phyloP scores from a whole-genome alignment of 1,140 invertebrate genomes.

The Antheraea pernyi region DNA sequence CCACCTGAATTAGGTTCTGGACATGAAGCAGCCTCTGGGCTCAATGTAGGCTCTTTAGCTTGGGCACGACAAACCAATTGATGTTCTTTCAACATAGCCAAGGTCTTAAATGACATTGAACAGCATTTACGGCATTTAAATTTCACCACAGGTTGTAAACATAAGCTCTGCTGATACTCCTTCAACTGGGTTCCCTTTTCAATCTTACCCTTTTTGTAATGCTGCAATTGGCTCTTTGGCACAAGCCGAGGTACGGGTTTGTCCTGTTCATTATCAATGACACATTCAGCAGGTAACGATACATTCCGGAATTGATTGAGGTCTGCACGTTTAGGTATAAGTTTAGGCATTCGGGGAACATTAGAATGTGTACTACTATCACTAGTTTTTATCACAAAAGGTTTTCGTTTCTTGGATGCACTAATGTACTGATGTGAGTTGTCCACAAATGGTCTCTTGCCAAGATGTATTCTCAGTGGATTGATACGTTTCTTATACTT shows the following conservation, averaged over 20 bases:
- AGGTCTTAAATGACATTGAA: slow-evolving; percentile 80
- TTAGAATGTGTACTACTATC: slow-evolving; percentile 47
- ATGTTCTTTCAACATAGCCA: slow-evolving; percentile 82
- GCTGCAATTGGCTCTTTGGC: slow-evolving; percentile 67
- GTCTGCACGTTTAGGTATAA: slow-evolving; percentile 58
- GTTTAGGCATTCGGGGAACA: slow-evolving; percentile 57
- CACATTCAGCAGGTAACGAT: slow-evolving; percentile 41
- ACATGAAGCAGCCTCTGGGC: slow-evolving; percentile 51
- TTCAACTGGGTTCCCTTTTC: slow-evolving; percentile 68
- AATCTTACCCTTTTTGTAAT: slow-evolving; percentile 67
- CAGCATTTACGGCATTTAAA: slow-evolving; percentile 85
- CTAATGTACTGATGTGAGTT: slow-evolving; percentile 53
- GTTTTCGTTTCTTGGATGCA: slow-evolving; percentile 58
- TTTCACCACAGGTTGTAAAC: slow-evolving; percentile 83
- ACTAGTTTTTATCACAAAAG: slow-evolving; percentile 49
- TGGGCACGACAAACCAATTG: slow-evolving; percentile 79
- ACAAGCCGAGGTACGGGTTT: slow-evolving; percentile 70
- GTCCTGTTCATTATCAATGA: slow-evolving; percentile 53
- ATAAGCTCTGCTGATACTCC: slow-evolving; percentile 85
- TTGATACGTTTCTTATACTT: slow-evolving; percentile 64
- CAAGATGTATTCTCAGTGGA: slow-evolving; percentile 68
- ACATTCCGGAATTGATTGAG: slow-evolving; percentile 60
- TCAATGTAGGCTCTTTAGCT: slow-evolving; percentile 59
- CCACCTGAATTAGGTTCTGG: slow-evolving; percentile 51
- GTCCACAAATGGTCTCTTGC: slow-evolving; percentile 68